phyloP scores from a whole-genome alignment of 2,797 vertebrate species.

The Pseudocheirus occidentalis region DNA sequence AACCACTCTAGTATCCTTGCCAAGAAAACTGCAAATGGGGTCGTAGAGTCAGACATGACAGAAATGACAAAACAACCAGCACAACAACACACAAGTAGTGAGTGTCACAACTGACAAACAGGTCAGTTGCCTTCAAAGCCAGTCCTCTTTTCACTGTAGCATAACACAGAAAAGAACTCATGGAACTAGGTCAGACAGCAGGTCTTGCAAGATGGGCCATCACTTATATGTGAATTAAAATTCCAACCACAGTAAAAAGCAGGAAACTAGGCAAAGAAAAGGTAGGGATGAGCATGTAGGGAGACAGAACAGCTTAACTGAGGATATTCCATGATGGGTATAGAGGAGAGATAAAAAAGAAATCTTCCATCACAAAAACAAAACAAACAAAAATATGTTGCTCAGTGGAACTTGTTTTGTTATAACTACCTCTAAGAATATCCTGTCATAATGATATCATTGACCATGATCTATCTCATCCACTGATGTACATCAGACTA shows the following conservation, averaged over 20 bases:
- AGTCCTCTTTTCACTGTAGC: neutral
- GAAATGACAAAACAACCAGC: neutral
- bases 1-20: neutral
- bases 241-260: neutral
- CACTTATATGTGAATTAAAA: neutral
- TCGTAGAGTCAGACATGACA: neutral
- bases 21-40: neutral
- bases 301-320: neutral
- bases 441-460: neutral
- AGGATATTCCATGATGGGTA: neutral
- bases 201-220: neutral
- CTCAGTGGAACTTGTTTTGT: accelerated
- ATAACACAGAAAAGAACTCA: neutral
- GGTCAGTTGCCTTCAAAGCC: neutral
- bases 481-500: neutral
- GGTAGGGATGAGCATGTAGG: neutral
- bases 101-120: neutral
- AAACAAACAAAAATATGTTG: neutral
- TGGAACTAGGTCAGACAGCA: neutral
- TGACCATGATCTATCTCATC: neutral
- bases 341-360: neutral
- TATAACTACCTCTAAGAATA: neutral
- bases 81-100: neutral
- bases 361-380: neutral
- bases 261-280: neutral